Evolutionary conservation across 92 coral and sea anemone species (phyloP).

Genomic region (Scolanthus callimorphus): DNA sequence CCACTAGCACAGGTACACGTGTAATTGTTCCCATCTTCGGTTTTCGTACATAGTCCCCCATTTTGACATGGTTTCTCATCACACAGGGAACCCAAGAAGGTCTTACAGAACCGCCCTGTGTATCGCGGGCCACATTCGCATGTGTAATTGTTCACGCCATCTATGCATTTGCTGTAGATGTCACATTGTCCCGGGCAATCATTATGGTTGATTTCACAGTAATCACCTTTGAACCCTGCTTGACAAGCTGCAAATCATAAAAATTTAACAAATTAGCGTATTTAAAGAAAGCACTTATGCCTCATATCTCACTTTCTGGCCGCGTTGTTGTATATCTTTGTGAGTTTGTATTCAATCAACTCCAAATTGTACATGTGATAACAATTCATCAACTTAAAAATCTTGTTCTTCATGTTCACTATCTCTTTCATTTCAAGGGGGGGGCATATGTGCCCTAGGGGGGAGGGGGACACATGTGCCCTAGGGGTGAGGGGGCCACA

Average conservation of each 20-base stretch:
- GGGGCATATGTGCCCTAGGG: no score
- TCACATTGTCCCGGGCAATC: slow-evolving; percentile 62
- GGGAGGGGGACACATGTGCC: no score
- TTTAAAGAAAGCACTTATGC: no score
- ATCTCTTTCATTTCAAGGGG: no score
- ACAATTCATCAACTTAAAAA: no score
- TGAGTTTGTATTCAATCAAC: no score
- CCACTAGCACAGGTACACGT: slow-evolving; percentile 71
- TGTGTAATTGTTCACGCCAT: slow-evolving; percentile 58
- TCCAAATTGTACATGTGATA: no score
- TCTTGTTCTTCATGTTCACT: no score
- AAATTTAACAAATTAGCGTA: not conserved
- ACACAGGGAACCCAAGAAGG: slow-evolving; percentile 49
- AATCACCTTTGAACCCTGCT: slow-evolving; percentile 69
- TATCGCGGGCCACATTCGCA: slow-evolving; percentile 72
- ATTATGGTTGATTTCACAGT: slow-evolving; percentile 65
- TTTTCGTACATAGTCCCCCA: slow-evolving; percentile 53
- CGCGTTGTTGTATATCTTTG: no score
- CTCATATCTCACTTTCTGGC: no score
- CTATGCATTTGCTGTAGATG: slow-evolving; percentile 54
- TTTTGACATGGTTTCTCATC: slow-evolving; percentile 36
- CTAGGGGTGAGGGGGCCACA: no score
- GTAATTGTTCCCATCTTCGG: slow-evolving; percentile 55
- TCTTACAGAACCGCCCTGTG: slow-evolving; percentile 55
- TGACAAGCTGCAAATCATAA: slow-evolving; percentile 54